Conservation (phyloP, 2,888 invertebrate genomes). For the Synanthedon myopaeformis region DNA sequence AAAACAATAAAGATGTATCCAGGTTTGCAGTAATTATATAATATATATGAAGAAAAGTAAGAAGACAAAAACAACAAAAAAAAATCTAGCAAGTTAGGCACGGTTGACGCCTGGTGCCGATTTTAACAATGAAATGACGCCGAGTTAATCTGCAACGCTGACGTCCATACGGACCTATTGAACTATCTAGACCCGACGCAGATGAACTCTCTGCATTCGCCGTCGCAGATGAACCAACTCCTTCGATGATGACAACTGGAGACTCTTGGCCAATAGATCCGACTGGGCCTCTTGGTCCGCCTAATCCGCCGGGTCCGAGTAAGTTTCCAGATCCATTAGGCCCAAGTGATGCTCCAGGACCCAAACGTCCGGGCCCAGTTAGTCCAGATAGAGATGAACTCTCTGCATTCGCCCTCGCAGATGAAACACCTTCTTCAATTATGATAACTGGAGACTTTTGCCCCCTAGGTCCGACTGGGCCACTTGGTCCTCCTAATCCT, state of each 20-base stretch:
- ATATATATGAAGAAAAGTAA: slow-evolving; percentile 2
- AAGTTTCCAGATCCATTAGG: not conserved
- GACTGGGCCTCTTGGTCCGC: not conserved
- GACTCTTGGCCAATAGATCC: not conserved
- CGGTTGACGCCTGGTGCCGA: slow-evolving; percentile 26
- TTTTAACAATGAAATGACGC: slow-evolving; percentile 34
- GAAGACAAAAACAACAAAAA: slow-evolving; percentile 6
- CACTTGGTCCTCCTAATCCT: too few relatives aligned
- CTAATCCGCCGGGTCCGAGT: slow-evolving; percentile 1
- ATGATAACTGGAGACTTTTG: too few relatives aligned
- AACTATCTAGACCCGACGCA: slow-evolving; percentile 21
- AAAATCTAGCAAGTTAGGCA: slow-evolving; percentile 35
- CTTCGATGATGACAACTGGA: not conserved
- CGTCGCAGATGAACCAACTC: slow-evolving; percentile 5
- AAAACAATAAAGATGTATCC: slow-evolving; percentile 41
- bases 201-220: not conserved
- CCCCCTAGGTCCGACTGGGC: too few relatives aligned
- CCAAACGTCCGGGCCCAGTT: too few relatives aligned
- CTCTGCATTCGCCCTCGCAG: too few relatives aligned
- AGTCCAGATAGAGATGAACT: too few relatives aligned
- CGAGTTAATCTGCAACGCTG: slow-evolving; percentile 4
- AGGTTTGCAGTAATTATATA: slow-evolving; percentile 2
- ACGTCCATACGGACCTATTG: not conserved
- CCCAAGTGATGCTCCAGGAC: too few relatives aligned
- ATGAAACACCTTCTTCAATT: too few relatives aligned